Evolutionary conservation across 2,797 vertebrate species (phyloP).

Genomic region (Aselliscus stoliczkanus): DNA sequence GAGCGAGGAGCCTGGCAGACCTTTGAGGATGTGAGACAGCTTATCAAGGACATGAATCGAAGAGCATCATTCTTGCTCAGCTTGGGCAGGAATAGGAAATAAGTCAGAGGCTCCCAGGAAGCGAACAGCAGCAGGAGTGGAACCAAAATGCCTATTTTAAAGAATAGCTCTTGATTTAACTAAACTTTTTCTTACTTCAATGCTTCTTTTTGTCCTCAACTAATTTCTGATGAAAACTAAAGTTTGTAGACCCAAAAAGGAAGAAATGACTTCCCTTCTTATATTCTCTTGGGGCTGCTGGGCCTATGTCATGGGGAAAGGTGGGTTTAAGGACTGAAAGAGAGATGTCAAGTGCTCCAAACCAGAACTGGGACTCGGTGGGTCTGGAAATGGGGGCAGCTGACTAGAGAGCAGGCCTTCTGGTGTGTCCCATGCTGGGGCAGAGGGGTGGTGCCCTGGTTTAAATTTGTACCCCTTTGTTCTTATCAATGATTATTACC

Average conservation of each 20-base stretch:
- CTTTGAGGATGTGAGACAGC: background rate
- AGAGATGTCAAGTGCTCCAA: background rate
- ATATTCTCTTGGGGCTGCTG: background rate
- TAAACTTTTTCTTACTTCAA: background rate
- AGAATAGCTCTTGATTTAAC: background rate
- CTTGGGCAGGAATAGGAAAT: background rate
- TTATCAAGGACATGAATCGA: background rate
- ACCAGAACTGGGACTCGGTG: fast-evolving
- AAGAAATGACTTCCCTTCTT: background rate
- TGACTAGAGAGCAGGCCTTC: background rate
- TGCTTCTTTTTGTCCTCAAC: background rate
- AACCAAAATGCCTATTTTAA: background rate
- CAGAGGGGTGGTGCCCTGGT: fast-evolving
- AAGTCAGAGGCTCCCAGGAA: background rate
- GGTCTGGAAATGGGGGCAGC: background rate
- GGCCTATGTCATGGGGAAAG: background rate
- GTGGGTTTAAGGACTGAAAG: background rate
- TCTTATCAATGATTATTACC: background rate
- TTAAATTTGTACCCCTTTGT: background rate
- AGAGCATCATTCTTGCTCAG: background rate
- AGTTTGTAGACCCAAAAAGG: background rate
- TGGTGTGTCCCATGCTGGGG: background rate
- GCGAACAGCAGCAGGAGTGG: background rate
- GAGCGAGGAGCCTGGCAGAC: background rate
- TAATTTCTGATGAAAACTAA: background rate